Evolutionary conservation across 2,797 vertebrate genomes (phyloP).

Genomic region (Bradypus variegatus): DNA sequence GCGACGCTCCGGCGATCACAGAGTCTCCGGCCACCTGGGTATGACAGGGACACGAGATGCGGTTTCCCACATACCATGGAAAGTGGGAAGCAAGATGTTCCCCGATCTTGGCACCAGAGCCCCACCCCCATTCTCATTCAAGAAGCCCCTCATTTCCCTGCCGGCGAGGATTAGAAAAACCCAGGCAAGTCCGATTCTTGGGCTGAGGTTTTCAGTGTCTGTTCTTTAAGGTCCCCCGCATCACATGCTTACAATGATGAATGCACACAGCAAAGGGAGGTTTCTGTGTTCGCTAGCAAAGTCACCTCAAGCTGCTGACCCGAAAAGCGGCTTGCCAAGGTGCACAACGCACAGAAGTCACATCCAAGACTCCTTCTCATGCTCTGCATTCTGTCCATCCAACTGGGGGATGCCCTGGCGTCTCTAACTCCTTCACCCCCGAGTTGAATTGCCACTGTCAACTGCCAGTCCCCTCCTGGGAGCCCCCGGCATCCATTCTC

Average conservation of each 20-base stretch:
- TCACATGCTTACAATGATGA: not conserved
- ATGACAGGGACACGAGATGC: too few species aligned
- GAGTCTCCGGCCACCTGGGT: not conserved
- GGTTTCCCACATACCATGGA: not conserved
- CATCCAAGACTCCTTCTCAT: not conserved
- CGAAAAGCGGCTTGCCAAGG: not conserved
- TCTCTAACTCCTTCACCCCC: not conserved
- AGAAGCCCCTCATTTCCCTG: not conserved
- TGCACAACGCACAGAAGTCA: not conserved
- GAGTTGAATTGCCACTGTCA: not conserved
- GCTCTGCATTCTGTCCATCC: not conserved
- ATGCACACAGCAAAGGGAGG: not conserved
- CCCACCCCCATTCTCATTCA: too few species aligned
- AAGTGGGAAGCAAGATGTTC: not conserved
- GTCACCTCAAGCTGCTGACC: not conserved
- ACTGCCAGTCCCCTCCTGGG: not conserved
- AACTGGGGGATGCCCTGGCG: not conserved
- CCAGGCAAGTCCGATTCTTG: not conserved
- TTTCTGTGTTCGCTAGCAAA: not conserved
- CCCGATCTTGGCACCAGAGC: not conserved
- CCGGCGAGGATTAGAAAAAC: not conserved
- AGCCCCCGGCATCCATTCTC: not conserved
- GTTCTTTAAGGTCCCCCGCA: not conserved
- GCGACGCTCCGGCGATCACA: not conserved
- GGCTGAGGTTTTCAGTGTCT: not conserved